A percentile compares a stretch with the other conserved stretches of the same genome.
Evolutionary conservation across 2,113 vertebrate genomes (phyloP).

Genomic region (Strigops habroptila): DNA sequence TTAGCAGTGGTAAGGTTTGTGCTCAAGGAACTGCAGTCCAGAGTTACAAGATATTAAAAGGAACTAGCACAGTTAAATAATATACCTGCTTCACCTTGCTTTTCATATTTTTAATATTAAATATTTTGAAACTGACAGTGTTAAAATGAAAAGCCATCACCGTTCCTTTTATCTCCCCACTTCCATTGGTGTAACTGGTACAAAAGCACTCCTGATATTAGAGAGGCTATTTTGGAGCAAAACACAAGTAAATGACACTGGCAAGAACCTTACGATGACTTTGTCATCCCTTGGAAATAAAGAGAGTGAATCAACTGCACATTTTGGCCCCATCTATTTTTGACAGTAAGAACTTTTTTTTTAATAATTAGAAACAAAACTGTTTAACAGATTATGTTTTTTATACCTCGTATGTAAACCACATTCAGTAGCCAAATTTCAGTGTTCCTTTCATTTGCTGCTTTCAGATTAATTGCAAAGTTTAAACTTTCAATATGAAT

Average conservation of each 20-base stretch:
- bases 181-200: background rate
- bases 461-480: background rate
- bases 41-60: background rate
- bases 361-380: background rate
- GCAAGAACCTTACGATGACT: background rate
- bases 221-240: background rate
- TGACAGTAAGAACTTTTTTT: background rate
- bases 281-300: background rate
- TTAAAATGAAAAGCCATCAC: slow-evolving; percentile 10
- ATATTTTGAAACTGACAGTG: slow-evolving; percentile 23
- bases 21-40: background rate
- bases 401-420: background rate
- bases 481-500: background rate
- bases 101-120: slow-evolving; percentile 7
- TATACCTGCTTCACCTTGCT: slow-evolving; percentile 6
- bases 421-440: background rate
- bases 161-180: background rate
- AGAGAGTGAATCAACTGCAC: background rate
- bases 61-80: background rate
- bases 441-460: background rate
- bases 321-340: background rate
- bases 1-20: background rate
- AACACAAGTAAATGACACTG: background rate
- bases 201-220: background rate
- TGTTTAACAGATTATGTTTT: background rate